Evolutionary conservation across 2,888 invertebrate species (phyloP).

Genomic region (Hemistola chrysoprasaria): DNA sequence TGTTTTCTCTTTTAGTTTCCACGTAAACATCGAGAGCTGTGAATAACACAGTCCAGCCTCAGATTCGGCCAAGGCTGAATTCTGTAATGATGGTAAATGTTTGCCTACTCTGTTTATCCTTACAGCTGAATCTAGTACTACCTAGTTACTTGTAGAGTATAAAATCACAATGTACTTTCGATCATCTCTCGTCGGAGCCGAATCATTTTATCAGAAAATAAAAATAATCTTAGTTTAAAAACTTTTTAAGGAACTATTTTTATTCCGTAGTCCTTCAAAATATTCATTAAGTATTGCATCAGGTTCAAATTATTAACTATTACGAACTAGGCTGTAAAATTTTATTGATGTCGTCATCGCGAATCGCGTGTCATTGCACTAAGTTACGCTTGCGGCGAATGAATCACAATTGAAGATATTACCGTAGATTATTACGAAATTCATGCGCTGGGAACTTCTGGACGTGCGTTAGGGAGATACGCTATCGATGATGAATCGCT

Average conservation of each 20-base stretch:
- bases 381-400: constrained; percentile 28
- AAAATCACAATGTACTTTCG: no score
- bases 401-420: constrained; percentile 40
- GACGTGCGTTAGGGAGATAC: constrained; percentile 30
- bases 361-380: constrained; percentile 40
- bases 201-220: constrained; percentile 42
- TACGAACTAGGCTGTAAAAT: constrained; percentile 29
- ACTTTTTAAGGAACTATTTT: constrained; percentile 31
- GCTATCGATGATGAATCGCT: constrained; percentile 39
- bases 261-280: constrained; percentile 29
- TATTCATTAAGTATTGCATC: constrained; percentile 26
- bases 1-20: constrained; percentile 35
- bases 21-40: constrained; percentile 53
- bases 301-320: constrained; percentile 13
- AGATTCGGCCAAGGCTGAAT: constrained; percentile 65
- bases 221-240: constrained; percentile 34
- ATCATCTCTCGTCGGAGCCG: constrained; percentile 29
- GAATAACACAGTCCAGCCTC: constrained; percentile 57
- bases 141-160: no score
- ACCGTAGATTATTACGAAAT: constrained; percentile 38
- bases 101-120: constrained; percentile 30
- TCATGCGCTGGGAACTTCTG: constrained; percentile 27
- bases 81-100: constrained; percentile 40
- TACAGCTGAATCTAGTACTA: constrained; percentile 28
- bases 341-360: constrained; percentile 39